Conservation (phyloP, 2,113 vertebrate genomes). For the Dasyprocta punctata region DNA sequence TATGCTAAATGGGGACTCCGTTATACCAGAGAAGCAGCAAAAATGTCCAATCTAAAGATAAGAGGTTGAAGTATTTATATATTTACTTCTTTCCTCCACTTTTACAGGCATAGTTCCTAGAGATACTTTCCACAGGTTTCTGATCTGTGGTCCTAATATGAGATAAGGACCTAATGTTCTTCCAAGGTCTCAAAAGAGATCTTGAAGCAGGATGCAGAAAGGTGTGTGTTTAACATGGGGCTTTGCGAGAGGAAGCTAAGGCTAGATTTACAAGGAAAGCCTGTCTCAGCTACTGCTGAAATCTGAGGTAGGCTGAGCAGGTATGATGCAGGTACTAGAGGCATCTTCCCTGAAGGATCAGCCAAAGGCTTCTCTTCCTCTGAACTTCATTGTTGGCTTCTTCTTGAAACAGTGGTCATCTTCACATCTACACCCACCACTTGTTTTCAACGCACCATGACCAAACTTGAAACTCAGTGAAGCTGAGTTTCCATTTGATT, state of each 20-base stretch:
- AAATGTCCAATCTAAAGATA: not conserved
- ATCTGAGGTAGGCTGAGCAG: not conserved
- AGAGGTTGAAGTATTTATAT: not conserved
- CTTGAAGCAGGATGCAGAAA: not conserved
- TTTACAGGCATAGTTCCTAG: not conserved
- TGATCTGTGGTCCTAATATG: not conserved
- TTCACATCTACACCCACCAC: not conserved
- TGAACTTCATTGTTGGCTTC: not conserved
- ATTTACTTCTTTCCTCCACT: not conserved
- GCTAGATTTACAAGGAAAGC: not conserved
- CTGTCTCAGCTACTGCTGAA: not conserved
- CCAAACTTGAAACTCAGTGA: not conserved
- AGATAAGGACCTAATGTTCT: not conserved
- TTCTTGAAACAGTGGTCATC: not conserved
- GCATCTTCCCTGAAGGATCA: not conserved
- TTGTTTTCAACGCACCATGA: not conserved
- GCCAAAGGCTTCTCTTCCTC: not conserved
- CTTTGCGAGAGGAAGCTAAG: not conserved
- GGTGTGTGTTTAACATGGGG: not conserved
- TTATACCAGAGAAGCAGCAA: not conserved
- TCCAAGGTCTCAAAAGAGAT: not conserved
- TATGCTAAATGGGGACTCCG: not conserved
- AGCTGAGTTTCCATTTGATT: not conserved
- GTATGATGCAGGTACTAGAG: not conserved
- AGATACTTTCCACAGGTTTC: not conserved